Base-by-base conservation (phyloP, 2,113 vertebrate species). In the Salvelinus alpinus region DNA sequence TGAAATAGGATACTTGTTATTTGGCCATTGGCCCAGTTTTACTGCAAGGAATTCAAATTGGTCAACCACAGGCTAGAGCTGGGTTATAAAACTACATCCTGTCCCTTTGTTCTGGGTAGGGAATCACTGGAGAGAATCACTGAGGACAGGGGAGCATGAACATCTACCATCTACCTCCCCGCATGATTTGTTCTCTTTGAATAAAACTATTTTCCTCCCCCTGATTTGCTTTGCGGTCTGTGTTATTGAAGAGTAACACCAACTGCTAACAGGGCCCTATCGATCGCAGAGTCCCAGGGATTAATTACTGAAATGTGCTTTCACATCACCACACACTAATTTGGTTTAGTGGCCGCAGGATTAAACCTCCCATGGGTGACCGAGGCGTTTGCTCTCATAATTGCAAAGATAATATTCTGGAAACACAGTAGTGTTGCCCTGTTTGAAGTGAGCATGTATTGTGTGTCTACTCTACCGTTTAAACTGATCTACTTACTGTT, bases 221-320 rank as follows among this genome's bases (percentile, higher is more conserved):
- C 34, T 34, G 34, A 34, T 34, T 34, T 34, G 34, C 34, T 34
- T 34, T 34, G 34, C 34, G 34, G 34, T 8, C 6, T 34, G 34
- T 34, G 34, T 34, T 34, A 34, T 34, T 34, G 34, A 34, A 34
- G 34, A 7, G 6, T 34, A 34, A 34, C 34, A 34, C 7, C 6
- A 34, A 34, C 34, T 34, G 34, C 34, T 34, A 34, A 34, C 70
- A 60, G 34, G 22, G 22, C 34, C 70, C 59, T 84, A 90, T 87
- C 84, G 85, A 90, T 87, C 76, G 67, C 18, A 79, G 60, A 59
- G 47, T 29, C 70, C 8, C 29, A 48, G 65, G 16, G 51, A 74
- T 82, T 85, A 82, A 81, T 78, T 87, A 85, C 60, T 70, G 31
- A 69, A 81, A 86, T 84, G 62, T 80, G 47, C 73, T 82, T 59